A percentile compares a stretch with the other conserved stretches of the same genome.
These are phyloP conservation scores for Drosophila lowei DNA, from an alignment of 1,140 invertebrate species.

Conservation along the genomic window DNA sequence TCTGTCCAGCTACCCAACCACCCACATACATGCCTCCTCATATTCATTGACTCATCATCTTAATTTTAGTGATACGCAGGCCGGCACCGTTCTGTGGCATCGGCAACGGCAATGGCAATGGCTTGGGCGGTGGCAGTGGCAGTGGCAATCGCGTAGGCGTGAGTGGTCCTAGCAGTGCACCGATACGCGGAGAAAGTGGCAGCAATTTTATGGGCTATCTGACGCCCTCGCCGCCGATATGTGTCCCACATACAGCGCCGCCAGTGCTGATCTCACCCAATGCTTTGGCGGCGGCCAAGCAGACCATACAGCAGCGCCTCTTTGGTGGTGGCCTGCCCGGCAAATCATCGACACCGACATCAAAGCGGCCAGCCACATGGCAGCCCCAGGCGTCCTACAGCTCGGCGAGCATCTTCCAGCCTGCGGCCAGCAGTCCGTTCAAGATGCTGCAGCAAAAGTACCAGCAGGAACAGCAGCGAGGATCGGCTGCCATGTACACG, in stretches of 20 bases:
- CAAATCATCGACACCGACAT: not conserved
- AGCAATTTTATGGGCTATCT: conserved; percentile 44
- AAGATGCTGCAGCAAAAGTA: conserved; percentile 57
- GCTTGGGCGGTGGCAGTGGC: conserved; percentile 36
- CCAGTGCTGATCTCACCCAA: conserved; percentile 35
- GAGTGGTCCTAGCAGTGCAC: conserved; percentile 13
- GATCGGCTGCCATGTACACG: conserved; percentile 42
- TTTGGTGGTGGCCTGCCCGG: conserved; percentile 45
- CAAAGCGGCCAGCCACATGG: conserved; percentile 45
- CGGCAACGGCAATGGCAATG: conserved; percentile 62
- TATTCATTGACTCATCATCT: conserved; percentile 82
- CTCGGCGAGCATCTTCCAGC: conserved; percentile 68
- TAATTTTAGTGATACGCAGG: conserved; percentile 83
- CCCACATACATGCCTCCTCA: conserved; percentile 60
- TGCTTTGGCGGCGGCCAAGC: conserved; percentile 70
- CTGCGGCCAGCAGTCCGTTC: conserved; percentile 42
- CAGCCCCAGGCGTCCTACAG: conserved; percentile 62
- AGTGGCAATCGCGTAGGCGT: conserved; percentile 29
- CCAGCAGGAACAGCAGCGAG: conserved; percentile 42
- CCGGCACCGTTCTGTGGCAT: conserved; percentile 74
- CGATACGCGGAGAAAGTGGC: conserved; percentile 37
- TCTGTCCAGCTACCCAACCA: conserved; percentile 7
- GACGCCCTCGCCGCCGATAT: conserved; percentile 9
- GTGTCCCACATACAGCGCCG: conserved; percentile 25
- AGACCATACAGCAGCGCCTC: conserved; percentile 72